Evolutionary conservation across 1,140 invertebrate species (phyloP).

Genomic region (Hylaeus anthracinus): DNA sequence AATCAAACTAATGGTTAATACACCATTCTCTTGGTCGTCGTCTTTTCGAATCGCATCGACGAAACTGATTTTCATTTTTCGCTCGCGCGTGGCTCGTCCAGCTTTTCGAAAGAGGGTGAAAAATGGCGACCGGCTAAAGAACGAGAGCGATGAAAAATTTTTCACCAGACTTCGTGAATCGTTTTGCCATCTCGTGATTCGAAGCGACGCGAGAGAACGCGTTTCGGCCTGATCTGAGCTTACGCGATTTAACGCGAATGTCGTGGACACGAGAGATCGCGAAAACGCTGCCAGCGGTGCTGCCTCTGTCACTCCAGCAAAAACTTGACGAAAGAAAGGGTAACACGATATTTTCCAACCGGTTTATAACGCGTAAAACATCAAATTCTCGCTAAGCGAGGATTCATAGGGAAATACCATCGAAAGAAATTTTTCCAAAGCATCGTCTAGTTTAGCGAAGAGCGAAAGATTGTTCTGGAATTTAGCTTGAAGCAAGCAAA

Average conservation of each 20-base stretch:
- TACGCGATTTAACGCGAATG: slow-evolving; percentile 21
- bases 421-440: too few relatives aligned
- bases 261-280: slow-evolving; percentile 1
- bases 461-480: too few relatives aligned
- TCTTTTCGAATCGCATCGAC: not conserved
- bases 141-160: slow-evolving; percentile 13
- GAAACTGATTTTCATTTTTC: not conserved
- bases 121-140: not conserved
- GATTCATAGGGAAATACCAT: too few relatives aligned
- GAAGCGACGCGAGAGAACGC: slow-evolving; percentile 11
- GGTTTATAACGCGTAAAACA: too few relatives aligned
- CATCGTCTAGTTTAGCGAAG: too few relatives aligned
- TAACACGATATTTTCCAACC: not conserved
- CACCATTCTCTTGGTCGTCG: too few relatives aligned
- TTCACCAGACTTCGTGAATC: slow-evolving; percentile 23
- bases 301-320: too few relatives aligned
- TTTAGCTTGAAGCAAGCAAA: not conserved
- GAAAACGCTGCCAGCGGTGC: not conserved
- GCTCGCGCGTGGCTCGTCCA: not conserved
- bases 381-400: not conserved
- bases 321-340: not conserved
- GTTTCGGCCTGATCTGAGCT: not conserved
- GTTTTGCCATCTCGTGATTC: not conserved
- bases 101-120: slow-evolving; percentile 27
- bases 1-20: too few relatives aligned